phyloP scores from a whole-genome alignment of 2,797 vertebrate genomes.

The Malurus splendens region DNA sequence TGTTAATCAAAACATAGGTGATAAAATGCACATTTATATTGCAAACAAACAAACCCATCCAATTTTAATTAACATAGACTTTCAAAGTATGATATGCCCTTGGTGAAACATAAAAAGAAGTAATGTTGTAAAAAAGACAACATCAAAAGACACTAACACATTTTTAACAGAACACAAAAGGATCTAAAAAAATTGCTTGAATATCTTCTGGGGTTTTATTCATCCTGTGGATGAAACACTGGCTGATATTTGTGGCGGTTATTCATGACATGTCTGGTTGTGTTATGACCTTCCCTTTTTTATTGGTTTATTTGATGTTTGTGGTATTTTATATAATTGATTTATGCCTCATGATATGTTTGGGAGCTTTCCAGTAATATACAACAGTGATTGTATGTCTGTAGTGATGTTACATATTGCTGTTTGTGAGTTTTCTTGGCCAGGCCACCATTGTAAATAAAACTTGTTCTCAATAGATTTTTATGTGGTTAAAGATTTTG shows the following conservation, averaged over 20 bases:
- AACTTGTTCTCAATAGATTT: slow-evolving; percentile 53
- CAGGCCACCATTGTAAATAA: slow-evolving; percentile 55
- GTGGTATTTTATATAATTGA: slow-evolving; percentile 73
- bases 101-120: neutral
- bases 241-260: slow-evolving; percentile 54
- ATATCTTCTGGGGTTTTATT: slow-evolving; percentile 49
- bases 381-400: slow-evolving; percentile 52
- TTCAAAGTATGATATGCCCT: neutral
- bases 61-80: neutral
- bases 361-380: slow-evolving; percentile 60
- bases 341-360: slow-evolving; percentile 59
- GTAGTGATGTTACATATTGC: slow-evolving; percentile 47
- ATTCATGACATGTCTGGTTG: slow-evolving; percentile 67
- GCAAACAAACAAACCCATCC: neutral
- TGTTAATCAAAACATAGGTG: neutral
- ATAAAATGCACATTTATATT: neutral
- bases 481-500: slow-evolving; percentile 42
- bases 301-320: slow-evolving; percentile 69
- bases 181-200: slow-evolving; percentile 38
- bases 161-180: slow-evolving; percentile 28
- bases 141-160: slow-evolving; percentile 21
- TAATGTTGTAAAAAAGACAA: neutral
- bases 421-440: slow-evolving; percentile 46
- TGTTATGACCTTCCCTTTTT: slow-evolving; percentile 68
- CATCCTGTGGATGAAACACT: slow-evolving; percentile 53